Evolutionary conservation across 2,888 invertebrate species (phyloP).

Genomic region (Calephelis perditalis): DNA sequence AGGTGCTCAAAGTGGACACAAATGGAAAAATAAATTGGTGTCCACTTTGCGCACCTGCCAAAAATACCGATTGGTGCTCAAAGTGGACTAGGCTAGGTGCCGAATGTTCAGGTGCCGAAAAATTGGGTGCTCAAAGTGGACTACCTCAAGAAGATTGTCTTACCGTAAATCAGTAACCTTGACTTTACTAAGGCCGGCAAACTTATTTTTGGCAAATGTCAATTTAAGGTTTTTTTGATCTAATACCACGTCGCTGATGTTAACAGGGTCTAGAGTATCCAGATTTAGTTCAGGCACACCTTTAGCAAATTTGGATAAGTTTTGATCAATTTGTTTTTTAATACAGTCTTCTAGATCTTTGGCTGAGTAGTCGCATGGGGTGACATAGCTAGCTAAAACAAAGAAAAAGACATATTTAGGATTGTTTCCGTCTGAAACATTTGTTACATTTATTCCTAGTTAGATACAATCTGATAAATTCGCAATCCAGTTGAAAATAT

Average conservation of each 20-base stretch:
- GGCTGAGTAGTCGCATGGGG: conserved; percentile 45
- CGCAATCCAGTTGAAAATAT: too few relatives aligned
- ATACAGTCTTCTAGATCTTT: conserved; percentile 45
- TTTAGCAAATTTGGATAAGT: conserved; percentile 51
- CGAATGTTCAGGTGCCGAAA: too few relatives aligned
- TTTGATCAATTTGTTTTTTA: conserved; percentile 45
- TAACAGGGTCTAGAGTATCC: conserved; percentile 56
- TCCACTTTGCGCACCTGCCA: too few relatives aligned
- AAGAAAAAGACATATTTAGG: conserved; percentile 17
- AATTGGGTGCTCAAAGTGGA: too few relatives aligned
- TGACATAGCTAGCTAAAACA: conserved; percentile 60
- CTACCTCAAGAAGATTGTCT: too few relatives aligned
- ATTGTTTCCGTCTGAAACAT: too few relatives aligned
- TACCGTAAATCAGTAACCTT: conserved; percentile 52
- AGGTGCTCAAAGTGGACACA: too few relatives aligned
- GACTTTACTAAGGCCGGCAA: conserved; percentile 52
- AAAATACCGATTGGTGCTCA: too few relatives aligned
- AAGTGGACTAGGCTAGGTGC: too few relatives aligned
- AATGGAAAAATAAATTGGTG: too few relatives aligned
- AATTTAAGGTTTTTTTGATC: conserved; percentile 58
- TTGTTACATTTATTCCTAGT: too few relatives aligned
- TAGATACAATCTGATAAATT: too few relatives aligned
- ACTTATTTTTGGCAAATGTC: conserved; percentile 45
- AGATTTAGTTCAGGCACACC: conserved; percentile 59
- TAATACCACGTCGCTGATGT: conserved; percentile 54